phyloP scores from a whole-genome alignment of 2,797 vertebrate species.

The Limnodromus scolopaceus region DNA sequence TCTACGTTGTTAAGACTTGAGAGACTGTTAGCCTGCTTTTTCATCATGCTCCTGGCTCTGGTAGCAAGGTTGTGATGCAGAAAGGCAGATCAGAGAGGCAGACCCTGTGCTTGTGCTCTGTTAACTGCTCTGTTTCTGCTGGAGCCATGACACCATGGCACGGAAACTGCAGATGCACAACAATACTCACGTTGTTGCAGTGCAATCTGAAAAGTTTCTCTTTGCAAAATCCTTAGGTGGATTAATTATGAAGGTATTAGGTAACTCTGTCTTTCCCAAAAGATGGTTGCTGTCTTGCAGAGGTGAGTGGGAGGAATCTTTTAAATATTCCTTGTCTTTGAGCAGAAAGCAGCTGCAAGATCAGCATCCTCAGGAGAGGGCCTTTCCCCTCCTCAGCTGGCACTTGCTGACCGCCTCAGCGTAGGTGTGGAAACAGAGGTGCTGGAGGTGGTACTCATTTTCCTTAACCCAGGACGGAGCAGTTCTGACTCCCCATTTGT shows the following conservation, averaged over 20 bases:
- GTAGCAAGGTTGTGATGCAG: neutral
- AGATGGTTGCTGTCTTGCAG: neutral
- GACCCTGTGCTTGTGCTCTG: neutral
- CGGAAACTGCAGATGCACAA: fast-evolving
- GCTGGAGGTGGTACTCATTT: neutral
- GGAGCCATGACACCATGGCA: neutral
- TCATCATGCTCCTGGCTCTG: neutral
- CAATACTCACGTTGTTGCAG: neutral
- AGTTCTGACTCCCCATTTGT: neutral
- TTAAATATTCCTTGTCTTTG: neutral
- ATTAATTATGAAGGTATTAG: neutral
- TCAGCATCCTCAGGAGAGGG: neutral
- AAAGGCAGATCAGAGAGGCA: neutral
- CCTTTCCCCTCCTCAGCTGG: neutral
- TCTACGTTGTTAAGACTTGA: neutral
- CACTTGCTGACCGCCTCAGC: neutral
- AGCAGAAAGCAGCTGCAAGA: neutral
- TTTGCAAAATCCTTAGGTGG: neutral
- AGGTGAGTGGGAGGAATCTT: neutral
- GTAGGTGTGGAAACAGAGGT: fast-evolving
- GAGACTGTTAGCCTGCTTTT: neutral
- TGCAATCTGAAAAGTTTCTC: neutral
- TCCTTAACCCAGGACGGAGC: neutral
- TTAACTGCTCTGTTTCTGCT: neutral
- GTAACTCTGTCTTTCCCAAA: neutral